Percentiles rank a stretch among this genome's conserved stretches.
Conservation (phyloP, 2,113 vertebrate species). For the Hyperoodon ampullatus region DNA sequence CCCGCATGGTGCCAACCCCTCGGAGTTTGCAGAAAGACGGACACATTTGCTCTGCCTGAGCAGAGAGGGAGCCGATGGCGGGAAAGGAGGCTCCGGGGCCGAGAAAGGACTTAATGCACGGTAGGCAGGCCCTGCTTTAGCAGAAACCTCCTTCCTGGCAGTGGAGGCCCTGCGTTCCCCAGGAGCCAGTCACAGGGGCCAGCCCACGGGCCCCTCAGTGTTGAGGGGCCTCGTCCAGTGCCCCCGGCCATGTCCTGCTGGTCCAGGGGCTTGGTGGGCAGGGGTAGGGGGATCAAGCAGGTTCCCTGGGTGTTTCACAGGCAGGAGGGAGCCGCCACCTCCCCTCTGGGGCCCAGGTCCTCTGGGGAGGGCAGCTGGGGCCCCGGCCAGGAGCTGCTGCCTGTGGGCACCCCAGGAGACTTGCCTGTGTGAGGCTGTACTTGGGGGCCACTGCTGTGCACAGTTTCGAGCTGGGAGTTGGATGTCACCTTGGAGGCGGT, state of each 20-base stretch:
- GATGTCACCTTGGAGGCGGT: not conserved
- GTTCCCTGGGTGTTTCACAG: not conserved
- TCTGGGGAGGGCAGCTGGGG: not conserved
- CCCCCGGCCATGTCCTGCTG: too few relatives aligned
- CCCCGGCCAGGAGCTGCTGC: not conserved
- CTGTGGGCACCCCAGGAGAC: rapidly evolving
- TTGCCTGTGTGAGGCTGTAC: rapidly evolving
- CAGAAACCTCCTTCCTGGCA: not conserved
- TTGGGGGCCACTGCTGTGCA: not conserved
- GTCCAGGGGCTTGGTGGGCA: not conserved
- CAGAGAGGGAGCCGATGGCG: rapidly evolving
- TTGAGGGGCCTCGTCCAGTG: not conserved
- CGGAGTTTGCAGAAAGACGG: too few relatives aligned
- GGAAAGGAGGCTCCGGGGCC: not conserved
- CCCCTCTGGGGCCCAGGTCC: not conserved
- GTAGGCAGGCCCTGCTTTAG: not conserved
- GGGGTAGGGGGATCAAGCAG: not conserved
- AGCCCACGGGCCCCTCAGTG: too few relatives aligned
- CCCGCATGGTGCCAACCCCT: rapidly evolving
- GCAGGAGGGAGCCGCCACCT: not conserved
- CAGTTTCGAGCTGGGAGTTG: not conserved
- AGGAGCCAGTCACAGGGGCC: not conserved
- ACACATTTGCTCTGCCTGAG: not conserved
- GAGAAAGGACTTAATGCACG: not conserved
- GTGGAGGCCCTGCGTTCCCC: not conserved